Evolutionary conservation across 2,797 vertebrate species (phyloP), one percentile per base, ranked within the genome.

Genomic region (Serranus cabrilla): DNA sequence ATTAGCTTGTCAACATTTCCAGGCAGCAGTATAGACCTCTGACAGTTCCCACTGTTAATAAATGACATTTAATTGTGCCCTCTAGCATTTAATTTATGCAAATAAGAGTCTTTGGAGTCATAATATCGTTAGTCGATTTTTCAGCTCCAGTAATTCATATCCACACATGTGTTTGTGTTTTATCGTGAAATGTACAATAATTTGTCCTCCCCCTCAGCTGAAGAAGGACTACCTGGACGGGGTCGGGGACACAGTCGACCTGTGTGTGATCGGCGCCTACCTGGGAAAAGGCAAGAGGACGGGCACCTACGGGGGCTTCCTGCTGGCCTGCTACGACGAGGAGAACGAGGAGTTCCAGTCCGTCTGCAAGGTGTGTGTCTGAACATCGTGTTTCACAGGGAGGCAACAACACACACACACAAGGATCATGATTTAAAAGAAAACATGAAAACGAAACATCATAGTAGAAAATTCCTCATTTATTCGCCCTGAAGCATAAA

Each of bases 151-250:
- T 3, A 4, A 21, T 52, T 1, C 21, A 31, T 13, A n/a, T 31
- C 31, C 20, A 20, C 2, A 14, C 4, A 14, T 49, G 0, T 31
- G 23, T 27, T 25, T 51, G 7, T 11, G 8, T 11, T 17, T 1
- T 37, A 20, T 31, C 6, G n/a, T 39, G 2, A 51, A 13, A 11
- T 13, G 0, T 20, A 47, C n/a, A 7, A 4, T 12, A 0, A 17
- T 8, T 60, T 0, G 27, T 40, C n/a, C 0, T n/a, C 9, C 25
- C 27, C 34, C 17, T 0, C 83, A 98, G 97, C 77, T 98, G 76
- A 98, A 98, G 89, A 98, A 98, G 88, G 97, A 98, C 80, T 98
- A 98, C 80, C 92, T 98, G 72, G 96, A 98, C 0, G 96, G 96
- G 0, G 94, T 98, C 7, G 97, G 97, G 0, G 97, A 98, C 89